Base-by-base conservation (phyloP, 2,797 vertebrate species). In the Periophthalmus magnuspinnatus region DNA sequence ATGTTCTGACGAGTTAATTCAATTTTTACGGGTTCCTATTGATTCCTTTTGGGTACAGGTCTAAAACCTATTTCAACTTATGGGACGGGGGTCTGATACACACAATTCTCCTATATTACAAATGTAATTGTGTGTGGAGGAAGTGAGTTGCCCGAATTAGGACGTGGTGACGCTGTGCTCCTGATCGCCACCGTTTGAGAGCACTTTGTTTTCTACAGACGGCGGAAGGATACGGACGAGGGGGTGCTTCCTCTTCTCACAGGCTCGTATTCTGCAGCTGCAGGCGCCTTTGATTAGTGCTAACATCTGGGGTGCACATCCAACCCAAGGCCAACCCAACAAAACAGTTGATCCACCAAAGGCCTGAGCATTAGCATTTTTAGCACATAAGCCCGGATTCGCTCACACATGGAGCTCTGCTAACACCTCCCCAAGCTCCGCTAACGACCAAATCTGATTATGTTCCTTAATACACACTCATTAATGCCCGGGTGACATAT, bases 41-140 rank as follows among this genome's bases (percentile, higher is more conserved):
- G 17, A 8, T 76, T 60, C 75, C 80, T 64, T 86, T 88, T 80
- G 70, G 81, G 83, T 50, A n/a, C 50, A 22, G 52, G 21, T 52
- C n/a, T 55, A 22, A 28, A 57, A 32, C 22, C 13, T 57, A 6
- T 17, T 57, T 16, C 55, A 32, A 75, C 69, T 80, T 85, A 80
- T 84, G 88, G 80, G 84, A 74, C 76, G 57, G 72, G 72, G 73
- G 84, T 72, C 72, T 80, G 72, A 86, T 79, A 85, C 91, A 92
- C 90, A 55, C 41, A 93, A 90, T 91, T 87, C 91, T 88, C 64
- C 74, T 86, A 82, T 92, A 92, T 93, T 93, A 92, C 91, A 90
- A 88, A 74, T 56, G 66, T 71, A 88, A 92, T 91, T 94, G 91
- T 93, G 86, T 88, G 72, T 74, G 81, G 75, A 90, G 91, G 90